Base-by-base conservation (phyloP, 2,797 vertebrate genomes). In the Adelosebastes latens region DNA sequence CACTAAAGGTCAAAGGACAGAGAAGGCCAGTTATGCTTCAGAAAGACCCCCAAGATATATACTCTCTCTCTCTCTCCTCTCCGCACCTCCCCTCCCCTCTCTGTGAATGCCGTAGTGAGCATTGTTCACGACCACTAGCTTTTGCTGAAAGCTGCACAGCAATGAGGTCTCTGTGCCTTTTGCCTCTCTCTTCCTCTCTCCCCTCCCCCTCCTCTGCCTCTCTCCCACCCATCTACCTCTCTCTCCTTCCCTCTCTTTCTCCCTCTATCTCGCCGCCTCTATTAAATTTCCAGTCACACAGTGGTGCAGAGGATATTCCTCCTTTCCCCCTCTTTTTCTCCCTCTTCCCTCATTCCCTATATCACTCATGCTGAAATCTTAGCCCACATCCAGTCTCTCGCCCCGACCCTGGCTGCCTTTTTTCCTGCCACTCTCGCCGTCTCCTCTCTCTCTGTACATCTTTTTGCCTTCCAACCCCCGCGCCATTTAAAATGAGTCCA, bases 221-320 rank as follows among this genome's bases (percentile, higher is more conserved):
- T 78, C 80, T 72, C 84, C 65, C 75, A 74, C 81, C 83, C 81
- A 81, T 86, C 88, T 55, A 83, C 82, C 88, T 87, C 85, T 77
- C 83, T 75, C 85, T 73, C 86, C 65, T 82, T 86, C 80, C 75
- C 85, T 84, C 87, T 79, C 71, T 82, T 80, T 83, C 89, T 85
- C 83, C 75, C 82, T 89, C 88, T 83, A 77, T 87, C 89, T 89
- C 89, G 73, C 89, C 85, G 89, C 89, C 90, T 92, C 92, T 94
- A 96, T 96, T 96, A 95, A 95, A 95, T 96, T 96, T 96, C 96
- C 92, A 96, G 95, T 96, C 96, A 96, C 96, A 96, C 95, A 96
- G 94, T 94, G 94, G 95, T 96, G 96, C 96, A 96, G 96, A 95
- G 95, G 94, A 95, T 95, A 95, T 95, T 95, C 95, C 94, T 94